These are phyloP conservation scores for Pipistrellus pipistrellus DNA, from an alignment of 2,797 vertebrate species.

Conservation along the genomic window DNA sequence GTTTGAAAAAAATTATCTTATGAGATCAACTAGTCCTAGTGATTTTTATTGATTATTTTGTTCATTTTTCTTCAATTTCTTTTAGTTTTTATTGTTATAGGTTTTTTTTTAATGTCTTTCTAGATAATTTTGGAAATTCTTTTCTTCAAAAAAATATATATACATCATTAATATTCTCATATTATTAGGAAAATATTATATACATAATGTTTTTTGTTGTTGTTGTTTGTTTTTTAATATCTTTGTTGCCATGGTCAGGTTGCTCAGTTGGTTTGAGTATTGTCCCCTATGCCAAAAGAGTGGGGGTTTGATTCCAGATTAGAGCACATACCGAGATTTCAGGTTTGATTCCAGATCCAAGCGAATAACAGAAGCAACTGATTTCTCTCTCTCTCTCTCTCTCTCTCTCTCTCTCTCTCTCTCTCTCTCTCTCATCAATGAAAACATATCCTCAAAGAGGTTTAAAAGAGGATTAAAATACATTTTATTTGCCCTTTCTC, in stretches of 20 bases:
- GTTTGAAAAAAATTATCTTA: neutral
- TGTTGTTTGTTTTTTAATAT: neutral
- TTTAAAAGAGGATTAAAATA: neutral
- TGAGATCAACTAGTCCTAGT: neutral
- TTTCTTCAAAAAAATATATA: neutral
- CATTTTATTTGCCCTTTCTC: neutral
- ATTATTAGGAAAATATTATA: neutral
- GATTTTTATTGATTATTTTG: neutral
- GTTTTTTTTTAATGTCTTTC: neutral
- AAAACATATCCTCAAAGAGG: neutral
- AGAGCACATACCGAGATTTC: neutral
- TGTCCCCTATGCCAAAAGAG: neutral
- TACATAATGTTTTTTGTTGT: neutral
- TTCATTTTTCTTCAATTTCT: neutral
- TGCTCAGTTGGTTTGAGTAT: neutral
- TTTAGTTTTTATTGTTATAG: neutral
- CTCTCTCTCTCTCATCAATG: neutral
- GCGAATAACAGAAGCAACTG: neutral
- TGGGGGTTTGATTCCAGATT: neutral
- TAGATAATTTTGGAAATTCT: neutral
- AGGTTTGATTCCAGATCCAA: neutral
- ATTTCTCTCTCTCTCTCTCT: neutral
- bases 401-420: neutral
- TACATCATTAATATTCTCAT: conserved; percentile 38
- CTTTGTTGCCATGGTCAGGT: neutral